phyloP scores from a whole-genome alignment of 2,797 vertebrate species.

The Phataginus tricuspis region DNA sequence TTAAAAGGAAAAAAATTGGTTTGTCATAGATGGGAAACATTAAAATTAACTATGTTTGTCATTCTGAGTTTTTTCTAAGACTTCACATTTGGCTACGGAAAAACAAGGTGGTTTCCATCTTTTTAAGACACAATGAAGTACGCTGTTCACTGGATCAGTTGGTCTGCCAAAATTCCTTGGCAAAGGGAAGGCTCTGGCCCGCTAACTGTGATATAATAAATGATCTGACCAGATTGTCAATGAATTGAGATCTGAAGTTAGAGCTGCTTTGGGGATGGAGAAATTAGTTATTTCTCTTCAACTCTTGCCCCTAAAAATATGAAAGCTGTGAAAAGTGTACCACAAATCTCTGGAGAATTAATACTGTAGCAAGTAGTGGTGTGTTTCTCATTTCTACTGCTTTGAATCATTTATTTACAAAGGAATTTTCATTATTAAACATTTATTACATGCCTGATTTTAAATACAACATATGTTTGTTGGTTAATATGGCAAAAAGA shows the following conservation, averaged over 20 bases:
- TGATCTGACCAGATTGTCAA: slow-evolving; percentile 60
- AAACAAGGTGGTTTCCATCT: slow-evolving; percentile 55
- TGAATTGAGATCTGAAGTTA: slow-evolving; percentile 58
- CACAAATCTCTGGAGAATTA: slow-evolving; percentile 37
- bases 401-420: slow-evolving; percentile 44
- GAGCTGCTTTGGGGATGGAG: background rate
- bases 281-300: slow-evolving; percentile 61
- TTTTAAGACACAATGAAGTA: slow-evolving; percentile 30
- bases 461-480: slow-evolving; percentile 12
- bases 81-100: slow-evolving; percentile 22
- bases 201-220: slow-evolving; percentile 53
- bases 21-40: slow-evolving; percentile 22
- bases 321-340: slow-evolving; percentile 35
- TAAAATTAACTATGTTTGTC: slow-evolving; percentile 63
- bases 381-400: slow-evolving; percentile 28
- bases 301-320: background rate
- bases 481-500: slow-evolving; percentile 17
- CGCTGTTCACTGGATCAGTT: background rate
- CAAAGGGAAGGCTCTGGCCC: slow-evolving; percentile 39
- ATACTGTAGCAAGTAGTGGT: background rate
- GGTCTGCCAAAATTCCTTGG: slow-evolving; percentile 62
- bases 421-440: slow-evolving; percentile 31
- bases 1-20: background rate
- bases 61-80: slow-evolving; percentile 52
- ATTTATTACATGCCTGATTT: slow-evolving; percentile 18